Conservation (phyloP, 2,888 invertebrate genomes). For the Lasioglossum oenotherae region DNA sequence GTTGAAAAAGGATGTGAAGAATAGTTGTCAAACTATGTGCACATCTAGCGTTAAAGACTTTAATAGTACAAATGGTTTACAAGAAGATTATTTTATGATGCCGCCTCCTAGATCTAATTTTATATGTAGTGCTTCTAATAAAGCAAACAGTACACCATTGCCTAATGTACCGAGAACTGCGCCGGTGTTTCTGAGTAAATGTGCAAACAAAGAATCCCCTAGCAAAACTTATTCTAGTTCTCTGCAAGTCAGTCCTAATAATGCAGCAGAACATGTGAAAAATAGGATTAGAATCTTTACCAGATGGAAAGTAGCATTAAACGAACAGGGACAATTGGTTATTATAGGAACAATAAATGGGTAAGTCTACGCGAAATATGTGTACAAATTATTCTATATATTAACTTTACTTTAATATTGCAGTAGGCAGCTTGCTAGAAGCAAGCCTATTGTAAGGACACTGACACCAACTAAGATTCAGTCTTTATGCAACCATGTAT, state of each 20-base stretch:
- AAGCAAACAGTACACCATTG: background rate
- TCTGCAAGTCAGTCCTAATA: background rate
- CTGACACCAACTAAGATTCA: constrained; percentile 68
- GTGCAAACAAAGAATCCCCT: background rate
- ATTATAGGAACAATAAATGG: constrained; percentile 77
- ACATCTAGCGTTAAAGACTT: constrained; percentile 73
- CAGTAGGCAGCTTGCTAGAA: constrained; percentile 75
- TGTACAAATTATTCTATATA: background rate
- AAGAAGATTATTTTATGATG: constrained; percentile 67
- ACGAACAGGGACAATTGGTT: constrained; percentile 71
- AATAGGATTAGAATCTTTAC: constrained; percentile 62
- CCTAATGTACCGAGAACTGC: background rate
- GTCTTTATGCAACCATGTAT: constrained; percentile 75
- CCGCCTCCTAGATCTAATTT: constrained; percentile 70
- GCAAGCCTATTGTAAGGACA: constrained; percentile 77
- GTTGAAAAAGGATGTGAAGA: constrained; percentile 14
- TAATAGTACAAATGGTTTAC: background rate
- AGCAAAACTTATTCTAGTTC: background rate
- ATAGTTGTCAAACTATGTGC: constrained; percentile 37
- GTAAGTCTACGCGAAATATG: constrained; percentile 50
- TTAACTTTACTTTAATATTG: constrained; percentile 27
- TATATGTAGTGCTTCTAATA: constrained; percentile 9
- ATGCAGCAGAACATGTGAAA: background rate
- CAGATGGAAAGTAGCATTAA: constrained; percentile 77
- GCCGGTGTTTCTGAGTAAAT: background rate